Conservation (phyloP, 2,888 invertebrate genomes). For the Dendrolimus pini region DNA sequence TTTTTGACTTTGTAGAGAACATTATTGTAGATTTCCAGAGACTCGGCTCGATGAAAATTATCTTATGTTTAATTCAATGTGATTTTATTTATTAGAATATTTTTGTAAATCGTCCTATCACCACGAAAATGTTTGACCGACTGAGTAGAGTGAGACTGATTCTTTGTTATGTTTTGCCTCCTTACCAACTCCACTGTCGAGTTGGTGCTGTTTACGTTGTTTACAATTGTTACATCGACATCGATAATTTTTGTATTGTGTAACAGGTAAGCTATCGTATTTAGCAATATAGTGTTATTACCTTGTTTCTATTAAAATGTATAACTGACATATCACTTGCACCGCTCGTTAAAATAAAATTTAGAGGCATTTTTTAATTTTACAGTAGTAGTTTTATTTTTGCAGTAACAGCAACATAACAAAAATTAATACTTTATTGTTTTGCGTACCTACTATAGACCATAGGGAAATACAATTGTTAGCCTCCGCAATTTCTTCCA, state of each 20-base stretch:
- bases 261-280: no score
- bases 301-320: no score
- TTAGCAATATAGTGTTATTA: no score
- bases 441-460: no score
- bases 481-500: no score
- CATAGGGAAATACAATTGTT: no score
- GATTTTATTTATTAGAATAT: constrained; percentile 15
- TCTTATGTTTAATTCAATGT: constrained; percentile 24
- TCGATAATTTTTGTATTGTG: constrained; percentile 25
- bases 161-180: constrained; percentile 68
- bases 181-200: constrained; percentile 52
- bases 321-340: no score
- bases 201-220: constrained; percentile 48
- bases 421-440: no score
- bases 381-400: no score
- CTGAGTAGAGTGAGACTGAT: constrained; percentile 30
- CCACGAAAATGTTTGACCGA: constrained; percentile 47
- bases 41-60: constrained; percentile 5
- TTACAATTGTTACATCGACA: constrained; percentile 62
- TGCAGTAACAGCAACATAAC: no score
- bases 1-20: constrained; percentile 54
- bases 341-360: no score
- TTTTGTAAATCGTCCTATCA: constrained; percentile 33
- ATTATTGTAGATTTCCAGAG: constrained; percentile 28
- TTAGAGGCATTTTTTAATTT: no score